A percentile compares a stretch with the other conserved stretches of the same genome.
Conservation (phyloP, 2,797 vertebrate species). For the Enteromius radiatus region DNA sequence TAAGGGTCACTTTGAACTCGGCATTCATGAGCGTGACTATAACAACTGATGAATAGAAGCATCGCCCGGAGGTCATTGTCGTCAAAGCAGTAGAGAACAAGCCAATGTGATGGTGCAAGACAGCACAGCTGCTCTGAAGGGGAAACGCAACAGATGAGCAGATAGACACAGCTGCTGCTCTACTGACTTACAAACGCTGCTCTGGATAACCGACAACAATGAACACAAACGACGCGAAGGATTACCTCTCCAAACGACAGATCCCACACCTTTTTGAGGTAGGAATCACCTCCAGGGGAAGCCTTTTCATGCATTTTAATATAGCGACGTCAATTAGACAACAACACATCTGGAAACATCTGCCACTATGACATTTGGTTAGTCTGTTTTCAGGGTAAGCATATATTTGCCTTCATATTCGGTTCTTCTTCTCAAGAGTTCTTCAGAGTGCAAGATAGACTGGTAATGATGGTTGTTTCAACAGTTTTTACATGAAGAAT, state of each 20-base stretch:
- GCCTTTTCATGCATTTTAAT: not conserved
- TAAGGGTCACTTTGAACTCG: conserved; percentile 7
- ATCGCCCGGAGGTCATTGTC: conserved; percentile 47
- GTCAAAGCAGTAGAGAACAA: conserved; percentile 13
- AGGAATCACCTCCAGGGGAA: conserved; percentile 18
- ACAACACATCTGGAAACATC: conserved; percentile 3
- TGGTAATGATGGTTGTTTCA: not conserved
- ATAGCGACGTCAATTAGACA: not conserved
- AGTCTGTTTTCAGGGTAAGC: not conserved
- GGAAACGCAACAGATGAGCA: conserved; percentile 36
- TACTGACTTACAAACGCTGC: conserved; percentile 14
- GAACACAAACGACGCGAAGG: conserved; percentile 64
- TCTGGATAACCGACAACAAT: conserved; percentile 46
- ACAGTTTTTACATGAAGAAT: not conserved
- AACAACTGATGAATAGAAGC: conserved; percentile 41
- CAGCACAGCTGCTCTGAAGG: conserved; percentile 23
- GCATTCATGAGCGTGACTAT: conserved; percentile 23
- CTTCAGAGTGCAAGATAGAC: not conserved
- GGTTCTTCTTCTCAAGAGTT: not conserved
- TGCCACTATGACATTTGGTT: not conserved
- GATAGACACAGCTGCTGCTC: conserved; percentile 8
- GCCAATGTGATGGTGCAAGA: not conserved
- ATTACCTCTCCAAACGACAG: conserved; percentile 63
- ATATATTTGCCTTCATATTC: not conserved
- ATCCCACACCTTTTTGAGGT: conserved; percentile 67